Evolutionary conservation across 1,140 invertebrate species (phyloP).

Genomic region (Ceratosolen fusciceps): DNA sequence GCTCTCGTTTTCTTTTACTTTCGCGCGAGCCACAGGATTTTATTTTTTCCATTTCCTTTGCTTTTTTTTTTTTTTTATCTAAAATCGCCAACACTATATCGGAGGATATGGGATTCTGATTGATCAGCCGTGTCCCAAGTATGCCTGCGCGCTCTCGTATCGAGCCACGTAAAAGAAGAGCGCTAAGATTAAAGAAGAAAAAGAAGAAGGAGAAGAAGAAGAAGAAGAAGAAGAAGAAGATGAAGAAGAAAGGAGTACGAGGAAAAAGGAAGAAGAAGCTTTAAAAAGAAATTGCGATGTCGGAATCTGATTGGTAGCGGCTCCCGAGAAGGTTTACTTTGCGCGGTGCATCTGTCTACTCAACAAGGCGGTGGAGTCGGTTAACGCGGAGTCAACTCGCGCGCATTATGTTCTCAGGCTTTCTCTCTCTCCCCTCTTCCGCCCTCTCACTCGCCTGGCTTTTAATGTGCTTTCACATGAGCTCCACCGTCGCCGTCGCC

Average conservation of each 20-base stretch:
- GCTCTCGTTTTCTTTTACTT: too few species aligned
- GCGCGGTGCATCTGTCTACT: conserved; percentile 38
- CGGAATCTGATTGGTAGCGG: conserved; percentile 34
- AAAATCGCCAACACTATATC: not conserved
- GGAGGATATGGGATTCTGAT: not conserved
- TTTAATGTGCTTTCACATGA: conserved; percentile 68
- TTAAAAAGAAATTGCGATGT: conserved; percentile 23
- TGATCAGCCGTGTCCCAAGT: not conserved
- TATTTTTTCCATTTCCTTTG: not conserved
- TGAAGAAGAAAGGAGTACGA: not conserved
- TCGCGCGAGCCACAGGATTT: not conserved
- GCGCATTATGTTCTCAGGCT: conserved; percentile 69
- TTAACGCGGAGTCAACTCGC: conserved; percentile 41
- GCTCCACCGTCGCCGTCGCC: conserved; percentile 44
- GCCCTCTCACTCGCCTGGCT: conserved; percentile 20
- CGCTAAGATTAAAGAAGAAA: not conserved
- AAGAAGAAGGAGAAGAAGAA: not conserved
- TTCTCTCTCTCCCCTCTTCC: conserved; percentile 66
- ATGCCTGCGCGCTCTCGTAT: not conserved
- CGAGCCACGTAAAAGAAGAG: not conserved
- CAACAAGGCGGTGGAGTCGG: conserved; percentile 27
- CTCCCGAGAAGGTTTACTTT: conserved; percentile 25
- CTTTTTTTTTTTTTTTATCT: not conserved
- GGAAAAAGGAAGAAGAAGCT: conserved; percentile 6
- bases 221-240: conserved; percentile 7